Percentiles rank a stretch among this genome's conserved stretches.
These are phyloP conservation scores for Rosalia funebris DNA, from an alignment of 2,888 invertebrate species.

Conservation along the genomic window DNA sequence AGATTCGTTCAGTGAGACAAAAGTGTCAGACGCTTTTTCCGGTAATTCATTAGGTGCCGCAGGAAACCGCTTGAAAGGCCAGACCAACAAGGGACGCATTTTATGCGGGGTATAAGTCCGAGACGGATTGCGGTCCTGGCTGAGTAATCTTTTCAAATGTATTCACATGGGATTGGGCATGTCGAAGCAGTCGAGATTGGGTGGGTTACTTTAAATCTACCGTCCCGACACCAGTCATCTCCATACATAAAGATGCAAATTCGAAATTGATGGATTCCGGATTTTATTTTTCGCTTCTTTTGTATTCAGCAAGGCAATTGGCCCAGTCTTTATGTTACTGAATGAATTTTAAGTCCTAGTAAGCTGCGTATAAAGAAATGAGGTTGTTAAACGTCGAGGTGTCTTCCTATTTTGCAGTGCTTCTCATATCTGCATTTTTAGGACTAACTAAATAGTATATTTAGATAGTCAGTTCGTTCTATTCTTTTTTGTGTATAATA, in stretches of 20 bases:
- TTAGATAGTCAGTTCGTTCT: no score
- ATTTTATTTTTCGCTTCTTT: slow-evolving; percentile 24
- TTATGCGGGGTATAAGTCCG: slow-evolving; percentile 17
- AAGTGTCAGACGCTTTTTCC: no score
- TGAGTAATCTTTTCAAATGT: slow-evolving; percentile 38
- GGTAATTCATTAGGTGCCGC: no score
- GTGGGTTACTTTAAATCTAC: slow-evolving; percentile 30
- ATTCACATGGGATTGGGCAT: slow-evolving; percentile 38
- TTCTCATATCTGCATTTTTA: no score
- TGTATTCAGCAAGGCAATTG: slow-evolving; percentile 9
- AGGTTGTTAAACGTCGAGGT: no score
- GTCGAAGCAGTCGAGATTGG: slow-evolving; percentile 36
- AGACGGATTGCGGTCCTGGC: slow-evolving; percentile 34
- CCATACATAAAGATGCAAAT: slow-evolving; percentile 37
- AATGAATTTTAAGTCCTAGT: slow-evolving; percentile 11
- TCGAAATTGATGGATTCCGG: slow-evolving; percentile 39
- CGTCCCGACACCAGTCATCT: slow-evolving; percentile 21
- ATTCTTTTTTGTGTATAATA: no score
- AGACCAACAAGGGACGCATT: no score
- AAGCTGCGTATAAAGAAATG: no score
- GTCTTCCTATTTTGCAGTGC: no score
- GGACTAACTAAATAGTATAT: no score
- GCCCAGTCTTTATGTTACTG: slow-evolving; percentile 5
- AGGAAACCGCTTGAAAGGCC: no score
- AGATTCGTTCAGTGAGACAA: no score